Evolutionary conservation across 1,140 invertebrate species (phyloP).

Genomic region (Liolophura sinensis): DNA sequence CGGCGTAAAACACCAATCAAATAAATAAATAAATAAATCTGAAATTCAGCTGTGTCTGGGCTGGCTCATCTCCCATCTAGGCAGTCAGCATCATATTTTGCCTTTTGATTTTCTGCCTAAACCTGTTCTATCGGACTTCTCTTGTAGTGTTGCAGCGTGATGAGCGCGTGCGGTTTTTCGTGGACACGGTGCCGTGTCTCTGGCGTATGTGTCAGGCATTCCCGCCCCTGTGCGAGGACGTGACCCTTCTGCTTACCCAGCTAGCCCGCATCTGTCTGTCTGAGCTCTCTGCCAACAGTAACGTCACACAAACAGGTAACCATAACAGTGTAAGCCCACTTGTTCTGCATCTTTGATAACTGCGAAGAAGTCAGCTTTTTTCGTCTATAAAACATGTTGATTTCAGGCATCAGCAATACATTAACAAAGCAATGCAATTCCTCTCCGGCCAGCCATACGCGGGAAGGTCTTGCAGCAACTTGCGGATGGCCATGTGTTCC

Average conservation of each 20-base stretch:
- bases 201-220: conserved; percentile 88
- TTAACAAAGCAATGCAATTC: no score
- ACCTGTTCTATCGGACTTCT: neutral
- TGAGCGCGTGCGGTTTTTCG: conserved; percentile 78
- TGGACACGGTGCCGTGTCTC: conserved; percentile 80
- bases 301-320: conserved; percentile 27
- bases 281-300: conserved; percentile 59
- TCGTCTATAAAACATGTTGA: no score
- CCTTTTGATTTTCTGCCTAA: no score
- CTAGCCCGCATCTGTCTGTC: conserved; percentile 83
- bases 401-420: no score
- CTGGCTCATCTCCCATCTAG: no score
- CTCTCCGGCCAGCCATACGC: no score
- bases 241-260: conserved; percentile 81
- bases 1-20: no score
- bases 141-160: conserved; percentile 75
- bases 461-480: no score
- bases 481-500: no score
- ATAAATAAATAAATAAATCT: no score
- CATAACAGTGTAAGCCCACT: neutral
- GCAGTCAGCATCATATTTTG: no score
- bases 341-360: neutral
- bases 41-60: no score
- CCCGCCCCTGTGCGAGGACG: conserved; percentile 89
- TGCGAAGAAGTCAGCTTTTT: neutral